Base-by-base conservation (phyloP, 1,140 invertebrate species). In the Idris sp. region DNA sequence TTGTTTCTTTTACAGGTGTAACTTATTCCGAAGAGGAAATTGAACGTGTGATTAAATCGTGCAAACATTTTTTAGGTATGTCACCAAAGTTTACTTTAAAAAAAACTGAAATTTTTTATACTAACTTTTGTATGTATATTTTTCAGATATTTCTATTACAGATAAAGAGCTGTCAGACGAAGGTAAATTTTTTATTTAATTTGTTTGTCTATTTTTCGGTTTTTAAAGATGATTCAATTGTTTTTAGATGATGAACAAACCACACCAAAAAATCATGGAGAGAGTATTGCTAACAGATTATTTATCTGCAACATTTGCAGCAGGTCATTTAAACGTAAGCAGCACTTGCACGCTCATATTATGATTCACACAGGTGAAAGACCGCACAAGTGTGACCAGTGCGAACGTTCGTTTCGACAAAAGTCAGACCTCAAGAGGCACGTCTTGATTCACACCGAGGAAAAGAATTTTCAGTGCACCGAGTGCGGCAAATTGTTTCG, bases 361-460 rank as follows among this genome's bases (percentile, higher is more conserved):
- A 51, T 51, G 46, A 51, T 51, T 25, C 46, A 51, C 13, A 51
- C 48, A 0, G 35, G 35, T 40, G 48, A 38, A 28, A 53, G 22
- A 25, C 48, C 48, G 3, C 22, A 53, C 14, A 38, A 53, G 7
- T 53, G 48, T 26, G 15, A 38, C 18, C 13, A 15, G 6, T 53
- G 48, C 13, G 35, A 6, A 5, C 19, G 35, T 2, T 36, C 48
- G 4, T 53, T 53, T 9, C 13, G 35, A 38, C 48, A 53, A 28
- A 53, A 53, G 15, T 53, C 48, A 6, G 48, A 53, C 26, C 16
- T 53, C 3, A 53, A 53, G n/a, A 53, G 48, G 26, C 48, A 53
- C 9, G 16, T 2, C 2, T 2, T 26, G 14, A 53, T 38, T 28
- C 48, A 53, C 10, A 40, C 4, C 9, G 9, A 38, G 8, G 48